phyloP scores from a whole-genome alignment of 2,113 vertebrate species.

The Pardalotus punctatus region DNA sequence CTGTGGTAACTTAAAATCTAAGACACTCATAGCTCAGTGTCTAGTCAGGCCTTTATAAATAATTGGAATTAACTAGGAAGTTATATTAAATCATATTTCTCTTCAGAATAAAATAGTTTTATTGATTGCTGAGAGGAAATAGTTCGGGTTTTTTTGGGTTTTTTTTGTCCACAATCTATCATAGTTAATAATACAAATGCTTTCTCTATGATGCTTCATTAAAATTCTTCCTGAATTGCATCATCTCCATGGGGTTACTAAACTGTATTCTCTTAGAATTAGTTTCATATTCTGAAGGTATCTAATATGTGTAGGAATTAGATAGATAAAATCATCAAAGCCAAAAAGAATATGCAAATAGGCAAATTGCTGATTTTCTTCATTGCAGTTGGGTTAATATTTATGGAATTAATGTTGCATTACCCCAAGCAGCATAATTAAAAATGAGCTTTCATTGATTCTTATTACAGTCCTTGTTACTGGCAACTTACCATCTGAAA shows the following conservation, averaged over 20 bases:
- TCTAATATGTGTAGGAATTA: neutral
- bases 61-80: neutral
- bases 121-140: neutral
- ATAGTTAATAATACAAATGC: neutral
- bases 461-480: neutral
- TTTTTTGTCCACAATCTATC: neutral
- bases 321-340: neutral
- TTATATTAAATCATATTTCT: neutral
- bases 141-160: neutral
- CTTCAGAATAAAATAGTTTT: neutral
- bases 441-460: neutral
- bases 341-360: neutral
- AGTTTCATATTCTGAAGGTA: constrained; percentile 9
- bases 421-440: neutral
- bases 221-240: constrained; percentile 60
- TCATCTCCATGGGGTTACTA: constrained; percentile 19
- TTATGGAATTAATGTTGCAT: neutral
- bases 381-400: neutral
- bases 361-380: neutral
- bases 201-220: constrained; percentile 33
- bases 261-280: constrained; percentile 18
- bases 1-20: neutral
- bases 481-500: neutral
- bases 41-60: neutral
- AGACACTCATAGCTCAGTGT: neutral